Evolutionary conservation across 2,797 vertebrate species (phyloP), one percentile per base, ranked within the genome.

Genomic region (Aselliscus stoliczkanus): DNA sequence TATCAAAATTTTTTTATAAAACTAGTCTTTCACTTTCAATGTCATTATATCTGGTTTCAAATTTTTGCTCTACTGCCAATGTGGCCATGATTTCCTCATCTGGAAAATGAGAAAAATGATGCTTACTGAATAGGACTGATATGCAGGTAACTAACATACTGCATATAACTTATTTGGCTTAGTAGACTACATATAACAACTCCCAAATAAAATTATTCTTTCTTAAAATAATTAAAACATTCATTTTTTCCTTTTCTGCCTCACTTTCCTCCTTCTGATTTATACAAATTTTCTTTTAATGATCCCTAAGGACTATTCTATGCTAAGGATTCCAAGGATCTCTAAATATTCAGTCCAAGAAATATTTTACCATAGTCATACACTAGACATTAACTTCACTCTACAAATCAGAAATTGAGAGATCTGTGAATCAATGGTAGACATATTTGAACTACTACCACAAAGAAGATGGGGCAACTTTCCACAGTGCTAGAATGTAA

Each of bases 11-110:
- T 10, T 60, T 93, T 77, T 17, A 29, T 50, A 64, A 83, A 96
- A 92, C 73, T 64, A 75, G 42, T 88, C 75, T 72, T 76, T n/a
- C 18, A 79, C 56, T 93, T 94, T 90, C 67, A 93, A 94, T 20
- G 62, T 85, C 52, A 93, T 67, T 92, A 84, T 1, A 95, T 7
- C 34, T 76, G 42, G 27, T 27, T 62, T 96, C 50, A 90, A 73
- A 31, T 56, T 44, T 90, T 64, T 92, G 25, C n/a, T 88, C 37
- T 56, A 73, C 34, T 83, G 50, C 50, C 11, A 85, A 93, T 64
- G 21, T 60, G 14, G 20, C 6, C n/a, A 93, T 34, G 88, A 75
- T 72, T 47, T 75, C 56, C n/a, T 69, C 44, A 96, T n/a, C 42
- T 89, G n/a, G 23, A 92, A 95, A 93, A 70, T 7, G 11, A 10